Evolutionary conservation across 2,113 vertebrate species (phyloP).

Genomic region (Symphodus melops): DNA sequence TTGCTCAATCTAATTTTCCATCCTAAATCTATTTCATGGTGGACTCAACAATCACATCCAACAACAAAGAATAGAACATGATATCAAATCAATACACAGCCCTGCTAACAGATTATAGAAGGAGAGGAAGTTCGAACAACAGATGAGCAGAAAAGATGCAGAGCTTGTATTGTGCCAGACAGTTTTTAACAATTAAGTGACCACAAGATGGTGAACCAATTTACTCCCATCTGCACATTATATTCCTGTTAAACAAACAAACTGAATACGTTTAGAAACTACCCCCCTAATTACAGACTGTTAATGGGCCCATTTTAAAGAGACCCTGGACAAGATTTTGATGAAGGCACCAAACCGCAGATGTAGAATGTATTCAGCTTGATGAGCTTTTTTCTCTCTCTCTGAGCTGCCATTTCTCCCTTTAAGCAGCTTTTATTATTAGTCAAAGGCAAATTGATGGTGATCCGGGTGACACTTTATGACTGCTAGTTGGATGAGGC

Average conservation of each 20-base stretch:
- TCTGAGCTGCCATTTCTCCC: neutral
- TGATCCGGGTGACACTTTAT: constrained; percentile 1
- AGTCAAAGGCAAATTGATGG: neutral
- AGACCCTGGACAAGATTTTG: neutral
- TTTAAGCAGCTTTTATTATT: constrained; percentile 10
- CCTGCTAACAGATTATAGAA: too few species aligned
- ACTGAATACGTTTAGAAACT: neutral
- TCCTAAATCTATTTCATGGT: too few species aligned
- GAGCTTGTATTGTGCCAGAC: neutral
- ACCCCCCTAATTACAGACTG: neutral
- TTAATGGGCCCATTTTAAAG: neutral
- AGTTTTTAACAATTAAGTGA: neutral
- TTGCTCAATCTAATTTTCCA: too few species aligned
- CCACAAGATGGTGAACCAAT: neutral
- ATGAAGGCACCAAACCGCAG: neutral
- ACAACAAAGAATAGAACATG: too few species aligned
- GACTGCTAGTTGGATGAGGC: neutral
- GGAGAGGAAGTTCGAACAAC: neutral
- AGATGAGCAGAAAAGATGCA: neutral
- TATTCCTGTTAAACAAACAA: neutral
- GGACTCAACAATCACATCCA: too few species aligned
- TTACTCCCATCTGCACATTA: neutral
- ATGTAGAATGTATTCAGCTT: neutral
- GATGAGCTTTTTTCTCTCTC: neutral
- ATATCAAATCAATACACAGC: too few species aligned